Evolutionary conservation across 2,113 vertebrate genomes (phyloP).

Genomic region (Centropus unirufus): DNA sequence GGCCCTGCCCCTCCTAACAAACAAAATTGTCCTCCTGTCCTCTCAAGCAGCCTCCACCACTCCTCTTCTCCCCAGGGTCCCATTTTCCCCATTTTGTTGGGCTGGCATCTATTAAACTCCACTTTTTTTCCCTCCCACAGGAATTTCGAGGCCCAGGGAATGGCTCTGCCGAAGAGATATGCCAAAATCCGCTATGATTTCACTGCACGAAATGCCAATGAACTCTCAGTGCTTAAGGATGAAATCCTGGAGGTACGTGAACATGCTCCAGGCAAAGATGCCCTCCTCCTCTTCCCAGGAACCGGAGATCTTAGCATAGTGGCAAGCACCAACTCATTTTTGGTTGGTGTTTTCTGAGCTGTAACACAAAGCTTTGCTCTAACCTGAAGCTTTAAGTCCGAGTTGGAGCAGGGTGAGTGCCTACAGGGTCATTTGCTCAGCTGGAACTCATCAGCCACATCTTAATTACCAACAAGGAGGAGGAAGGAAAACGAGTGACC

Average conservation of each 20-base stretch:
- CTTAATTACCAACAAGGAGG: neutral
- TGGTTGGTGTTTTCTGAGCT: neutral
- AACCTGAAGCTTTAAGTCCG: neutral
- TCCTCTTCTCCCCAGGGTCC: neutral
- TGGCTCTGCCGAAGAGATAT: conserved; percentile 76
- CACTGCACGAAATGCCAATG: conserved; percentile 90
- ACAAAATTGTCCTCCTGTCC: too few species aligned
- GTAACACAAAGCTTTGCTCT: neutral
- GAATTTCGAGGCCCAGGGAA: conserved; percentile 77
- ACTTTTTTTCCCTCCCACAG: conserved; percentile 43
- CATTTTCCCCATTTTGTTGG: neutral
- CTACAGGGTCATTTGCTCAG: neutral
- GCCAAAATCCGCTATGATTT: conserved; percentile 93
- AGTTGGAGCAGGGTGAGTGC: neutral
- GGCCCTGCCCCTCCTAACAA: neutral
- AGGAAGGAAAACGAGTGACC: neutral
- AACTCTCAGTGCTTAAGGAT: conserved; percentile 92
- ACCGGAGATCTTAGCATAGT: accelerated
- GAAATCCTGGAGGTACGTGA: conserved; percentile 89
- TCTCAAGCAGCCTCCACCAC: neutral
- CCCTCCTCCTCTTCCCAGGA: neutral
- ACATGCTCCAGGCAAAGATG: accelerated
- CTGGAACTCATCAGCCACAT: neutral
- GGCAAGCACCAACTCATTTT: neutral
- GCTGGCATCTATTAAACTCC: neutral